These are phyloP conservation scores for Philaenus spumarius DNA, from an alignment of 1,140 invertebrate species.

Conservation along the genomic window DNA sequence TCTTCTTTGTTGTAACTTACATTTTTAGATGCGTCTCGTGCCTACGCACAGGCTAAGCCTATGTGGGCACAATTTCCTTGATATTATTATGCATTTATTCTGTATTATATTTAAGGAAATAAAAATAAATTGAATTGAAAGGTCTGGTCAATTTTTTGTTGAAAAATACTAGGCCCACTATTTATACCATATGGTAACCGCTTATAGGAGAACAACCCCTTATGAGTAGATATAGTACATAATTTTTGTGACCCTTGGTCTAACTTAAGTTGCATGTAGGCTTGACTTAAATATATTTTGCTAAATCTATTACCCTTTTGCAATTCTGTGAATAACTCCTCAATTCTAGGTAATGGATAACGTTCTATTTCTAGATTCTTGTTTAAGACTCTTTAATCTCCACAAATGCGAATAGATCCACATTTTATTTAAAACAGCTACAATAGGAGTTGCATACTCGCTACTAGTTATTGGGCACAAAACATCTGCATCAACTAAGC, in stretches of 20 bases:
- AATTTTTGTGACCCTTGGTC: slow-evolving; percentile 4
- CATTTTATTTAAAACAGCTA: background rate
- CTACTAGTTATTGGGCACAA: background rate
- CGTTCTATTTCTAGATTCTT: background rate
- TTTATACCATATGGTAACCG: background rate
- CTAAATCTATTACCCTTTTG: slow-evolving; percentile 7
- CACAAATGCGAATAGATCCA: background rate
- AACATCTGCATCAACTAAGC: background rate
- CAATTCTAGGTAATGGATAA: background rate
- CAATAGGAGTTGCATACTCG: too few relatives aligned
- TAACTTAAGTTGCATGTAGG: slow-evolving; percentile 10
- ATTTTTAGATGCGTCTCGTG: too few relatives aligned
- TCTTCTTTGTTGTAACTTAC: too few relatives aligned
- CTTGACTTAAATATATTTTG: slow-evolving; percentile 7
- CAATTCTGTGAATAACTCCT: too few relatives aligned
- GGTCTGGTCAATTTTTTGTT: background rate
- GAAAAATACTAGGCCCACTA: background rate
- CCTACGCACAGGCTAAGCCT: too few relatives aligned
- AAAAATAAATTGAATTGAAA: too few relatives aligned
- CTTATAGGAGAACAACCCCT: slow-evolving; percentile 1
- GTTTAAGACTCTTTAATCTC: background rate
- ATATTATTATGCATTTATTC: too few relatives aligned
- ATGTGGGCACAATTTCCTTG: too few relatives aligned
- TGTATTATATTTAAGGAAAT: too few relatives aligned
- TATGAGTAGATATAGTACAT: background rate